Evolutionary conservation across 2,888 invertebrate genomes (phyloP).

Genomic region (Clivina fossor): DNA sequence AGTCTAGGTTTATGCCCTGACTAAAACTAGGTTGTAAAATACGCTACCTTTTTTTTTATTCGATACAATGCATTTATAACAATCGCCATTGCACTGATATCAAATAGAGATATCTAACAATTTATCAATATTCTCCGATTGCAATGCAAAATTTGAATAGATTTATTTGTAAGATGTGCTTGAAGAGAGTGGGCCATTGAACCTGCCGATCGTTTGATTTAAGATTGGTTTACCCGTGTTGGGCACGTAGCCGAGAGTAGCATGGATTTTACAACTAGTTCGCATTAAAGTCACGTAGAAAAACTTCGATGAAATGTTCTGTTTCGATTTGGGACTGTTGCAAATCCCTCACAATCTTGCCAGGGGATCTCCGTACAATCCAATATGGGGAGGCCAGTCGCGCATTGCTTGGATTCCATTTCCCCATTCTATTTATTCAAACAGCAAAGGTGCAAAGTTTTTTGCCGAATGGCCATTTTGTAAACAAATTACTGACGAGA

Average conservation of each 20-base stretch:
- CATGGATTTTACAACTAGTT: conserved; percentile 37
- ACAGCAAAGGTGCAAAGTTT: conserved; percentile 51
- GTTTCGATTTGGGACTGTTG: conserved; percentile 54
- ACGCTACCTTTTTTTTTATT: no score
- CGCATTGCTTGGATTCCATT: conserved; percentile 49
- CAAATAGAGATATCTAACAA: no score
- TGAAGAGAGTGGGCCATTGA: no score
- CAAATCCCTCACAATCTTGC: conserved; percentile 55
- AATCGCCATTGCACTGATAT: no score
- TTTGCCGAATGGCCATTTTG: conserved; percentile 52
- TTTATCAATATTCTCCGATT: conserved; percentile 11
- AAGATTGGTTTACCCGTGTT: background rate
- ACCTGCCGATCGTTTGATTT: no score
- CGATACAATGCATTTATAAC: no score
- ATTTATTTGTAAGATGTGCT: conserved; percentile 22
- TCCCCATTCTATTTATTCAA: conserved; percentile 52
- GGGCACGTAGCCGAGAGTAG: background rate
- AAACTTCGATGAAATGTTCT: conserved; percentile 54
- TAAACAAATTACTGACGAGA: conserved; percentile 54
- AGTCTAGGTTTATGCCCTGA: no score
- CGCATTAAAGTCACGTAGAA: conserved; percentile 53
- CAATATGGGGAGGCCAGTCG: conserved; percentile 53
- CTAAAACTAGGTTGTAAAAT: no score
- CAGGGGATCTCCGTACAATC: conserved; percentile 52
- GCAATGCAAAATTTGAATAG: conserved; percentile 18